Evolutionary conservation across 2,113 vertebrate species (phyloP).

Genomic region (Herpetotheres cachinnans): DNA sequence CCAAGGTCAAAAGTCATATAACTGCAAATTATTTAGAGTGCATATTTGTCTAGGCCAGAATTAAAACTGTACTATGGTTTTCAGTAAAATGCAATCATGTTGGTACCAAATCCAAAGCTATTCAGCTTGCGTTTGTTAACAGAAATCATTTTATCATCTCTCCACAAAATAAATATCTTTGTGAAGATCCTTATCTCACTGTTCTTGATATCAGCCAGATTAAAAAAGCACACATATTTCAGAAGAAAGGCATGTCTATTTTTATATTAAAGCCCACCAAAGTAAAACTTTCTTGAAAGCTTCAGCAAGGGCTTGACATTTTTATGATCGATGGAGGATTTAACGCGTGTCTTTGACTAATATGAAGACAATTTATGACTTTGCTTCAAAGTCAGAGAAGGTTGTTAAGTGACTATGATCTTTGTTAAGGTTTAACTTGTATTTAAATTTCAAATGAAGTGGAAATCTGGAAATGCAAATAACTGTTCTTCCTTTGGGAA

Average conservation of each 20-base stretch:
- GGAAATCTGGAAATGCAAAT: neutral
- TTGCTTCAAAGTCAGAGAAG: neutral
- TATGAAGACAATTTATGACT: neutral
- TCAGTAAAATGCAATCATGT: neutral
- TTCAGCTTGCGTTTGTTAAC: neutral
- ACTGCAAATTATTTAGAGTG: neutral
- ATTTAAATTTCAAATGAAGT: neutral
- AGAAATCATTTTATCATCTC: neutral
- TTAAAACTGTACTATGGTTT: neutral
- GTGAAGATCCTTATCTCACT: neutral
- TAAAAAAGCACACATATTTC: neutral
- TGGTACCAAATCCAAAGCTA: neutral
- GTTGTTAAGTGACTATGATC: neutral
- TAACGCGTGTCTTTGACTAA: accelerated
- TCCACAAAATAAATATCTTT: neutral
- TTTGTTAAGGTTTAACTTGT: neutral
- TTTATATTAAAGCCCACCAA: neutral
- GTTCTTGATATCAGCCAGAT: neutral
- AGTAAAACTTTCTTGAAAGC: neutral
- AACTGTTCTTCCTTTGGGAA: neutral
- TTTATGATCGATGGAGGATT: neutral
- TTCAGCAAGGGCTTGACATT: neutral
- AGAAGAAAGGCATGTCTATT: neutral
- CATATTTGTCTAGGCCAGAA: accelerated
- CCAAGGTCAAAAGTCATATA: neutral